These are phyloP conservation scores for Dromococcyx pavoninus DNA, from an alignment of 2,797 vertebrate genomes.

Conservation along the genomic window DNA sequence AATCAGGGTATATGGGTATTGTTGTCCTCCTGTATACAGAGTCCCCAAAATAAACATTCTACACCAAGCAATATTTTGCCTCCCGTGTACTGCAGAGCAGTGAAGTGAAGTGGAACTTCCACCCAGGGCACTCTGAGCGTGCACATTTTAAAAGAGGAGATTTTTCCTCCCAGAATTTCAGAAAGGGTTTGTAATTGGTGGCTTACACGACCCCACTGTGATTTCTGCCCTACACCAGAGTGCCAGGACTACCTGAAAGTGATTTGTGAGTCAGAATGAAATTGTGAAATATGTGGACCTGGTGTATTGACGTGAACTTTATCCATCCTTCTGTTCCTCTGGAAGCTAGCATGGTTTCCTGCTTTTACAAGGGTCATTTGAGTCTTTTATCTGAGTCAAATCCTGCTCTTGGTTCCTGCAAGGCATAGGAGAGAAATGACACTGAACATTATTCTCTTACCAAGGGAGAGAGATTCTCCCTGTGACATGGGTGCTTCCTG, in stretches of 20 bases:
- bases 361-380: conserved; percentile 43
- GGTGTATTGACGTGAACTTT: background rate
- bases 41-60: background rate
- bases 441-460: background rate
- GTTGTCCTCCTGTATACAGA: background rate
- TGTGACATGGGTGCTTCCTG: background rate
- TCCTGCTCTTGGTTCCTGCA: conserved; percentile 22
- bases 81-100: background rate
- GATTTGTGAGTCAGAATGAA: conserved; percentile 5
- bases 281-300: background rate
- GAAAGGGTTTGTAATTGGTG: background rate
- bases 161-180: background rate
- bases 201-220: background rate
- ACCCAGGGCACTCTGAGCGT: background rate
- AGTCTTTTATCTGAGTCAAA: conserved; percentile 45
- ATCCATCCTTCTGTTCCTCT: background rate
- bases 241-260: background rate
- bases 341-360: background rate
- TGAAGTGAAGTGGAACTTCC: background rate
- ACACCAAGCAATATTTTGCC: background rate
- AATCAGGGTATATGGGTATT: background rate
- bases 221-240: conserved; percentile 14
- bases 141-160: background rate
- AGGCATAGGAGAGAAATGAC: background rate
- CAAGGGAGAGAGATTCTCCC: background rate